These are phyloP conservation scores for Rhodeus uyekii DNA, from an alignment of 2,797 vertebrate genomes.

Conservation along the genomic window DNA sequence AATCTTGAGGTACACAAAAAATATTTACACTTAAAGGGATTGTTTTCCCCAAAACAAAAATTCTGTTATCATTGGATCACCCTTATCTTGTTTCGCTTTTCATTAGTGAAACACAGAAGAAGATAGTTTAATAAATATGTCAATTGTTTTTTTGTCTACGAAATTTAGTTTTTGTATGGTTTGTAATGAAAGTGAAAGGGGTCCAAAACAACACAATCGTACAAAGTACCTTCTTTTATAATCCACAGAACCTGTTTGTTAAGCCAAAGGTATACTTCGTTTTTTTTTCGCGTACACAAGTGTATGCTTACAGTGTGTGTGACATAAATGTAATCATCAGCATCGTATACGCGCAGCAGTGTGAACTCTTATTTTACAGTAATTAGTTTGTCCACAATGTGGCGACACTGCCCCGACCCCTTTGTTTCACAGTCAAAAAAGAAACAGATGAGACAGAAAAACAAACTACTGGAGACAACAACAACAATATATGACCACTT, in stretches of 20 bases:
- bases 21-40: neutral
- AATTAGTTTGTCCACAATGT: neutral
- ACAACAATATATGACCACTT: neutral
- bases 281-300: neutral
- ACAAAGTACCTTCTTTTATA: neutral
- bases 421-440: neutral
- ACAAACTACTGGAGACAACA: neutral
- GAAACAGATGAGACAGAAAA: neutral
- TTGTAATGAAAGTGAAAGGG: neutral
- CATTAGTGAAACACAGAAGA: neutral
- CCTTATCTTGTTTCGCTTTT: neutral
- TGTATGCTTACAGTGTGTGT: neutral
- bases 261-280: neutral
- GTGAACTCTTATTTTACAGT: neutral
- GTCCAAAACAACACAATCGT: neutral
- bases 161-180: neutral
- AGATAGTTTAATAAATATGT: neutral
- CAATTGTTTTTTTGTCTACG: neutral
- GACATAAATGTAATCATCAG: neutral
- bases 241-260: neutral
- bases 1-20: conserved; percentile 30
- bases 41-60: neutral
- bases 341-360: neutral
- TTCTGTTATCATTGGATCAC: neutral
- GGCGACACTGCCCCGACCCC: neutral